Evolutionary conservation across 23 tunicate genomes (phyloP).

Genomic region (Corella eumyota): DNA sequence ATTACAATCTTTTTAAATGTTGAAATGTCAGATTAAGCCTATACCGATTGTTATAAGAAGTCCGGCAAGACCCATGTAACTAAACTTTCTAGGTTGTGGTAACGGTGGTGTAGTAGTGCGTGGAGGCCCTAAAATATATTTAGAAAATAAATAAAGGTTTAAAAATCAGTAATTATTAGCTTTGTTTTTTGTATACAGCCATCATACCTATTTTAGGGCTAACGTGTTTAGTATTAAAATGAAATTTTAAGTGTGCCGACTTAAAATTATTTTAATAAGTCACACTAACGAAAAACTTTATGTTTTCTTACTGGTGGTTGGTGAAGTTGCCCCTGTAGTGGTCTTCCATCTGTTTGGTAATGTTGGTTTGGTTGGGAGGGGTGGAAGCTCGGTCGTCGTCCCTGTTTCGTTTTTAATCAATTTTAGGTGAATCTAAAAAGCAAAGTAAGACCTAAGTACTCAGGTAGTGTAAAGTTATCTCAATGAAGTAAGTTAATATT

Average conservation of each 20-base stretch:
- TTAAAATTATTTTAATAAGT: background rate
- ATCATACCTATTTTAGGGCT: no score
- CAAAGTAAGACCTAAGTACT: no score
- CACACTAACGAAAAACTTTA: background rate
- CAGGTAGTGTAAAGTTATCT: no score
- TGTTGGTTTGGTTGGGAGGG: slow-evolving; percentile 36
- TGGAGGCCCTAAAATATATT: background rate
- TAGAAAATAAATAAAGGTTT: background rate
- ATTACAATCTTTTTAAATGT: no score
- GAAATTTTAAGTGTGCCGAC: no score
- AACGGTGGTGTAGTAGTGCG: slow-evolving; percentile 12
- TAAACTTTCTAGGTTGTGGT: slow-evolving; percentile 20
- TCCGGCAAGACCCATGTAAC: slow-evolving; percentile 54
- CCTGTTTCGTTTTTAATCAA: slow-evolving; percentile 26
- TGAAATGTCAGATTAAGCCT: no score
- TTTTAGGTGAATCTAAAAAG: slow-evolving; percentile 20
- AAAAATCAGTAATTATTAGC: background rate
- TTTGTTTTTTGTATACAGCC: no score
- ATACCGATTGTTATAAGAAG: slow-evolving; percentile 48
- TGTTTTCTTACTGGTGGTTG: slow-evolving; percentile 7
- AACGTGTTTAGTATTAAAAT: no score
- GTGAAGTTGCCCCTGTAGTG: slow-evolving; percentile 28
- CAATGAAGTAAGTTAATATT: no score
- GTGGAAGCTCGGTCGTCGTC: slow-evolving; percentile 19
- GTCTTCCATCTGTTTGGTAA: slow-evolving; percentile 32